Evolutionary conservation across 2,113 vertebrate species (phyloP), one percentile per base, ranked within the genome.

Genomic region (Equus przewalskii): DNA sequence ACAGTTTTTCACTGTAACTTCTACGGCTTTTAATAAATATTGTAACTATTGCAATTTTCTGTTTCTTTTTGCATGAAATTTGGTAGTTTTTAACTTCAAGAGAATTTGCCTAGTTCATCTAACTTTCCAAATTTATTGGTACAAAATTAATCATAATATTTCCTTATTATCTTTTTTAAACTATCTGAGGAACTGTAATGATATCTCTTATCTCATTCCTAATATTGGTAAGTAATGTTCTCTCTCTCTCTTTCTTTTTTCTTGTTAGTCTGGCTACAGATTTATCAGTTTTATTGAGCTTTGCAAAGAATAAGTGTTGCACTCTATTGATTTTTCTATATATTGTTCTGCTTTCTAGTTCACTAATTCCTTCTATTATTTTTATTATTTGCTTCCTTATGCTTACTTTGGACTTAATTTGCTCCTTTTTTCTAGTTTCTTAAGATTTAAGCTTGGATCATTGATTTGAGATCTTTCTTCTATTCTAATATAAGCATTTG

Each of bases 361-460:
- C 64, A 46, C 30, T 84, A 26, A 54, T 44, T 64, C 44, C 8
- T 33, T 60, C 36, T 79, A 5, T 46, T 69, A 14, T 78, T 87
- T 92, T 88, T 36, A 67, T 92, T 75, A 82, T 82, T 90, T 95
- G 7, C 28, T 97, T 93, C 56, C 10, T 72, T 75, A 30, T 62
- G 14, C 26, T 95, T 87, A 67, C 41, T 88, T 91, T 46, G 7
- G 5, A 33, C 4, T 82, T 81, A 65, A 73, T 87, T 81, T 96
- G 26, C 7, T 46, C 11, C 54, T 62, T 73, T 81, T n/a, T 26
- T 83, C 56, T 33, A 80, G n/a, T 62, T 78, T 83, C 44, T 73
- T 73, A 81, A 92, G 14, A 58, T 3, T 91, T 24, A 93, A 62
- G 22, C 41, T 76, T 41, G 14, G 44, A 60, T 69, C 7, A 6